These are phyloP conservation scores for Branchipolynoe longqiensis DNA, from an alignment of 2,888 invertebrate genomes.

Conservation along the genomic window DNA sequence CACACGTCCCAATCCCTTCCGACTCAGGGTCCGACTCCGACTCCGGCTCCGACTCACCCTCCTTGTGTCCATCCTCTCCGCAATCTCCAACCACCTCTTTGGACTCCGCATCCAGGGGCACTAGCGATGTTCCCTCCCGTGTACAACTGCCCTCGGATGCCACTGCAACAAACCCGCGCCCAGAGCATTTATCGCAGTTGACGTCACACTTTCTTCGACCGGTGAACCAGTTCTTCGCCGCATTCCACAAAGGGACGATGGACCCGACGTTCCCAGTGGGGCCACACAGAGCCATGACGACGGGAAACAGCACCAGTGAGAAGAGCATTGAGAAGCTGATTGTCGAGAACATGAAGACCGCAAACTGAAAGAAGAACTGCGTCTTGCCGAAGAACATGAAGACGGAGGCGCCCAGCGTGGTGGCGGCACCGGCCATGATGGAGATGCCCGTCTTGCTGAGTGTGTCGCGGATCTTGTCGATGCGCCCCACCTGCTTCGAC, in stretches of 20 bases:
- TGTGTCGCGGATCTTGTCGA: slow-evolving; percentile 72
- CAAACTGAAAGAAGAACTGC: slow-evolving; percentile 77
- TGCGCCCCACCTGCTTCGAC: slow-evolving; percentile 69
- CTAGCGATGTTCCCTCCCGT: too few species aligned
- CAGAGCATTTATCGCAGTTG: slow-evolving; percentile 3
- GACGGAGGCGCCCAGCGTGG: slow-evolving; percentile 76
- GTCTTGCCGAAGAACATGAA: slow-evolving; percentile 78
- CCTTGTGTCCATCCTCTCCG: too few species aligned
- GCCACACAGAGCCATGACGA: slow-evolving; percentile 71
- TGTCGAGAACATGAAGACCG: slow-evolving; percentile 76
- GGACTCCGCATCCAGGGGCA: too few species aligned
- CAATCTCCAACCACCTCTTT: too few species aligned
- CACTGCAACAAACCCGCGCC: slow-evolving; percentile 3
- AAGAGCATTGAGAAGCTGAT: slow-evolving; percentile 77
- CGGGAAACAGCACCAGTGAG: slow-evolving; percentile 72
- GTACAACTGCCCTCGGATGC: too few species aligned
- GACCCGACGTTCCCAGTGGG: slow-evolving; percentile 72
- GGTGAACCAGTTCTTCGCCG: background rate
- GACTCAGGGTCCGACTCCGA: too few species aligned
- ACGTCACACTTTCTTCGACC: background rate
- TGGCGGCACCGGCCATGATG: slow-evolving; percentile 75
- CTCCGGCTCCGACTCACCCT: too few species aligned
- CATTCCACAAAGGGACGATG: slow-evolving; percentile 11
- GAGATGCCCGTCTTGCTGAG: slow-evolving; percentile 74
- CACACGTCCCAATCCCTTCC: too few species aligned